Conservation (phyloP, 2,888 invertebrate species). For the Apeira syringaria region DNA sequence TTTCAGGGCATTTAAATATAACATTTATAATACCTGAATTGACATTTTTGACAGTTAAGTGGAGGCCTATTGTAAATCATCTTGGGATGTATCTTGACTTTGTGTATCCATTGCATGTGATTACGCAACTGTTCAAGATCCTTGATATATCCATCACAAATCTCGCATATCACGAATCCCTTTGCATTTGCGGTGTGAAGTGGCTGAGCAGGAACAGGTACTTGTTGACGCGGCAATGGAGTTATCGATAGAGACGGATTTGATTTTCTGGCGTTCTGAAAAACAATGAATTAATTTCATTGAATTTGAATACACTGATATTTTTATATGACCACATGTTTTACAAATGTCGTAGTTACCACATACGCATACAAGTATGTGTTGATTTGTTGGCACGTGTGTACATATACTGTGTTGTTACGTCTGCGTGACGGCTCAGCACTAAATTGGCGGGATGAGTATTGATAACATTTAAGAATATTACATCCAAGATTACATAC, state of each 20-base stretch:
- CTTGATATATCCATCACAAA: constrained; percentile 98
- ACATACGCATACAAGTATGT: too few relatives aligned
- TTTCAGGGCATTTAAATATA: too few relatives aligned
- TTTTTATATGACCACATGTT: too few relatives aligned
- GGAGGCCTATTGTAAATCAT: constrained; percentile 98
- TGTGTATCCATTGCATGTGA: constrained; percentile 99
- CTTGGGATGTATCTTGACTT: constrained; percentile 97
- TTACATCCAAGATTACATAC: too few relatives aligned
- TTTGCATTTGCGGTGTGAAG: constrained; percentile 72
- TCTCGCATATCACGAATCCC: constrained; percentile 97
- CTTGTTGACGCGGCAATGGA: constrained; percentile 87
- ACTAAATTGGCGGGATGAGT: too few relatives aligned
- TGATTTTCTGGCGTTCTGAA: constrained; percentile 55
- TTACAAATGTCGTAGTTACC: too few relatives aligned
- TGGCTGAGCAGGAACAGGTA: constrained; percentile 45
- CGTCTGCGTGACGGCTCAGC: too few relatives aligned
- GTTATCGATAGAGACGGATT: constrained; percentile 94
- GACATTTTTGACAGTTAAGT: constrained; percentile 97
- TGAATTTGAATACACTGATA: too few relatives aligned
- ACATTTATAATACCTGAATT: constrained; percentile 82
- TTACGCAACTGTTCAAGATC: constrained; percentile 96
- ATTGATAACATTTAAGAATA: too few relatives aligned
- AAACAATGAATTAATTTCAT: constrained; percentile 17
- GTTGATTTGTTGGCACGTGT: too few relatives aligned
- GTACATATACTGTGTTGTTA: too few relatives aligned